phyloP scores from a whole-genome alignment of 92 coral and sea anemone species.

The Porites evermanni region DNA sequence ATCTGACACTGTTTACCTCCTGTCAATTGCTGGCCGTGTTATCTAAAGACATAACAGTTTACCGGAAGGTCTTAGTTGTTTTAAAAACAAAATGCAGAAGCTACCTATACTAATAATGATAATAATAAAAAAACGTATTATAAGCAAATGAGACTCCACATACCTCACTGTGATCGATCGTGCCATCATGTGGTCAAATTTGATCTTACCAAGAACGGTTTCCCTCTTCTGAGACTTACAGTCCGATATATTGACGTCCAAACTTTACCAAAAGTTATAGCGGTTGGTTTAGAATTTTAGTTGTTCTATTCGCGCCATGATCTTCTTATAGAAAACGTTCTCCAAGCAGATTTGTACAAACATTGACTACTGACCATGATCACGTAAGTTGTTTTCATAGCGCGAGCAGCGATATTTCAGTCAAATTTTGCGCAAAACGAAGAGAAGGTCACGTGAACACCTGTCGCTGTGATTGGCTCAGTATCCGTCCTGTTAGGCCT shows the following conservation, averaged over 20 bases:
- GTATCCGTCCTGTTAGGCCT: neutral
- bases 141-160: neutral
- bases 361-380: neutral
- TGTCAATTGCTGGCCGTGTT: neutral
- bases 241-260: neutral
- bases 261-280: neutral
- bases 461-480: neutral
- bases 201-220: neutral
- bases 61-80: neutral
- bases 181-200: neutral
- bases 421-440: neutral
- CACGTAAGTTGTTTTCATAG: slow-evolving; percentile 25
- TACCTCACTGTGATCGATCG: slow-evolving; percentile 11
- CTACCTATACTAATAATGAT: no score
- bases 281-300: neutral
- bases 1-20: neutral
- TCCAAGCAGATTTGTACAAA: neutral
- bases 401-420: neutral
- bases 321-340: neutral
- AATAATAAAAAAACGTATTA: slow-evolving; percentile 2
- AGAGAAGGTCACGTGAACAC: slow-evolving; percentile 12
- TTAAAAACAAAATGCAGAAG: neutral
- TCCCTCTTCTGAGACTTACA: neutral
- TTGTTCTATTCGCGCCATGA: neutral
- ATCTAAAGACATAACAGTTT: slow-evolving; percentile 6